Evolutionary conservation across 2,888 invertebrate species (phyloP).

Genomic region (Euclidia mi): DNA sequence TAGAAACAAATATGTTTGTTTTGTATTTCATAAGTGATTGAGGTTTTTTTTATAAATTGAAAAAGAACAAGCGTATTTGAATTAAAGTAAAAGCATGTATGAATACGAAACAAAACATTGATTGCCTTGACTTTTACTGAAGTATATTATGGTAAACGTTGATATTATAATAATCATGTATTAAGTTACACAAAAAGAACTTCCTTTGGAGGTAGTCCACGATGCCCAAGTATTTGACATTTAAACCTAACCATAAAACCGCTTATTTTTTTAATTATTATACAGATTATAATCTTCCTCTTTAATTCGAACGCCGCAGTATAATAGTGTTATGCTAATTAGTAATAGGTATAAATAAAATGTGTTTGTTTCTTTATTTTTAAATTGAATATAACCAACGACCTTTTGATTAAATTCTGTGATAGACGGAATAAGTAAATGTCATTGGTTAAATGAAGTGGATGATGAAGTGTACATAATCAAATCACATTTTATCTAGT

Average conservation of each 20-base stretch:
- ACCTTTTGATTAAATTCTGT: too few relatives aligned
- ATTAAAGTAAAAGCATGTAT: too few relatives aligned
- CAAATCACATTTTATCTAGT: too few relatives aligned
- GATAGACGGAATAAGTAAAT: too few relatives aligned
- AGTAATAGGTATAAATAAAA: not conserved
- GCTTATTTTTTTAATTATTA: not conserved
- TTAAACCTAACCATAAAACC: slow-evolving; percentile 4
- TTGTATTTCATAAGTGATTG: not conserved
- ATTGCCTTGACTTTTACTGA: slow-evolving; percentile 15
- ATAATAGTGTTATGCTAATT: too few relatives aligned
- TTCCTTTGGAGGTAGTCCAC: slow-evolving; percentile 9
- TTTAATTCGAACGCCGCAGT: not conserved
- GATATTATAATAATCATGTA: slow-evolving; percentile 10
- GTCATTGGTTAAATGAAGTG: too few relatives aligned
- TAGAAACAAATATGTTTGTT: not conserved
- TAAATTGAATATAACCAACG: not conserved
- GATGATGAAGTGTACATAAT: too few relatives aligned
- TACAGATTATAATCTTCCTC: slow-evolving; percentile 2
- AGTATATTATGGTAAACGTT: slow-evolving; percentile 3
- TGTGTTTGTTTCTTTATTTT: not conserved
- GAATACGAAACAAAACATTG: slow-evolving; percentile 3
- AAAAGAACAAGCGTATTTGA: not conserved
- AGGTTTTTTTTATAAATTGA: not conserved
- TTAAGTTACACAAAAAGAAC: slow-evolving; percentile 8
- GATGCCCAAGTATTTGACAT: slow-evolving; percentile 10